Percentiles rank a stretch among this genome's conserved stretches.
Evolutionary conservation across 2,888 invertebrate genomes (phyloP).

Genomic region (Pedicia rivosa): DNA sequence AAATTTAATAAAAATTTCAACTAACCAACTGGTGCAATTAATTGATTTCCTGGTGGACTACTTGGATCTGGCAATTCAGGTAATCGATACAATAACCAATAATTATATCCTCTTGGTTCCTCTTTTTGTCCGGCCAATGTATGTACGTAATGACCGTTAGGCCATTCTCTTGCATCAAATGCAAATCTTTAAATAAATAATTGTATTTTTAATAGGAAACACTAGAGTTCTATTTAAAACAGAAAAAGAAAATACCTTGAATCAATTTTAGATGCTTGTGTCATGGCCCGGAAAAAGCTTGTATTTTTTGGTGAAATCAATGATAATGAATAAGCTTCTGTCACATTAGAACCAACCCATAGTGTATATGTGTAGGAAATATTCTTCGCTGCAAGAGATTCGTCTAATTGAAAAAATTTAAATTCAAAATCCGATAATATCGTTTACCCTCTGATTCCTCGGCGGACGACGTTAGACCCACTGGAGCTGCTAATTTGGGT

Average conservation of each 20-base stretch:
- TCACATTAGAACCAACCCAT: conserved; percentile 77
- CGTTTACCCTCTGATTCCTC: conserved; percentile 24
- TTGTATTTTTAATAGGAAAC: conserved; percentile 14
- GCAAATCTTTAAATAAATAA: conserved; percentile 37
- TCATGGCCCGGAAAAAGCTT: conserved; percentile 59
- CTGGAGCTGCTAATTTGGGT: conserved; percentile 29
- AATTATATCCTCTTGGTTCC: conserved; percentile 47
- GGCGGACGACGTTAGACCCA: conserved; percentile 27
- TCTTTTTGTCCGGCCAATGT: conserved; percentile 44
- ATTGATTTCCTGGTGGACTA: conserved; percentile 70
- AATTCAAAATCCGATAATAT: neutral
- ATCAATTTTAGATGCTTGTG: conserved; percentile 67
- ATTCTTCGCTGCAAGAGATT: conserved; percentile 29
- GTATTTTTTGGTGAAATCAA: conserved; percentile 57
- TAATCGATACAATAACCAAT: conserved; percentile 75
- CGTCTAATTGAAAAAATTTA: conserved; percentile 1
- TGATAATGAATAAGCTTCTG: conserved; percentile 61
- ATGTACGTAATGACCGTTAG: conserved; percentile 83
- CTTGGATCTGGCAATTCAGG: conserved; percentile 64
- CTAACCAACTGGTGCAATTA: conserved; percentile 76
- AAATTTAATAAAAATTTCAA: conserved; percentile 12
- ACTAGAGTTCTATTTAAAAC: conserved; percentile 23
- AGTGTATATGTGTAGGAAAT: conserved; percentile 70
- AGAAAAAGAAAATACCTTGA: too few species aligned
- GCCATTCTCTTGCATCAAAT: conserved; percentile 77